Conservation (phyloP, 2,888 invertebrate genomes). For the Steinernema scapterisci region DNA sequence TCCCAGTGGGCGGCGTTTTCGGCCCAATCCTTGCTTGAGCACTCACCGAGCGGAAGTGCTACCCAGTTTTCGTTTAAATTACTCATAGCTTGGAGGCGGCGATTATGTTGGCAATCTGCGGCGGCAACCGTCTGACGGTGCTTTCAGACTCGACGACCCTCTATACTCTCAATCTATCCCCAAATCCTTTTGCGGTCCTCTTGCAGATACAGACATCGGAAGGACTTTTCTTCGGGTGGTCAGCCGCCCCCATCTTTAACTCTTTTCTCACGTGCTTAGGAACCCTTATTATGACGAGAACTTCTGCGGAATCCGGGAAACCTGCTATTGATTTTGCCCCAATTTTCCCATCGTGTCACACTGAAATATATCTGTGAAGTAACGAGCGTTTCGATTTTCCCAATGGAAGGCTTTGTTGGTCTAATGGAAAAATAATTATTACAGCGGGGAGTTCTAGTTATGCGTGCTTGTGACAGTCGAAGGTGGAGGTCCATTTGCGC, state of each 20-base stretch:
- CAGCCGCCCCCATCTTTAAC: too few species aligned
- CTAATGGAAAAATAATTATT: constrained; percentile 27
- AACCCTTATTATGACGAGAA: too few species aligned
- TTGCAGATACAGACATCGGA: too few species aligned
- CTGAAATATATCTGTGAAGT: constrained; percentile 15
- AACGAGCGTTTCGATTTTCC: constrained; percentile 19
- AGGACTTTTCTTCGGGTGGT: too few species aligned
- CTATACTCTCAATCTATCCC: too few species aligned
- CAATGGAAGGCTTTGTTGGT: background rate
- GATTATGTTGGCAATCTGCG: constrained; percentile 29
- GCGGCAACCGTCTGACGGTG: constrained; percentile 26
- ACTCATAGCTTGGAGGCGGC: constrained; percentile 26
- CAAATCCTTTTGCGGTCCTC: too few species aligned
- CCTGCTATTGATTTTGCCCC: constrained; percentile 6
- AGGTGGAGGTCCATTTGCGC: background rate
- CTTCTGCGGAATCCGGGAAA: background rate
- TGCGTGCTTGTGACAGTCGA: background rate
- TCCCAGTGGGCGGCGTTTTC: constrained; percentile 17
- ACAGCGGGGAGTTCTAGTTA: background rate
- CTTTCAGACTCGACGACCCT: background rate
- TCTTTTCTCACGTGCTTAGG: too few species aligned
- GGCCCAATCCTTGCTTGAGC: constrained; percentile 15
- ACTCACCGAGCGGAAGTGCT: constrained; percentile 28
- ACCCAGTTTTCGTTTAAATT: constrained; percentile 32
- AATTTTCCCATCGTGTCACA: constrained; percentile 23